Base-by-base conservation (phyloP, 2,113 vertebrate species). In the Pseudolaguvia tuberculata region DNA sequence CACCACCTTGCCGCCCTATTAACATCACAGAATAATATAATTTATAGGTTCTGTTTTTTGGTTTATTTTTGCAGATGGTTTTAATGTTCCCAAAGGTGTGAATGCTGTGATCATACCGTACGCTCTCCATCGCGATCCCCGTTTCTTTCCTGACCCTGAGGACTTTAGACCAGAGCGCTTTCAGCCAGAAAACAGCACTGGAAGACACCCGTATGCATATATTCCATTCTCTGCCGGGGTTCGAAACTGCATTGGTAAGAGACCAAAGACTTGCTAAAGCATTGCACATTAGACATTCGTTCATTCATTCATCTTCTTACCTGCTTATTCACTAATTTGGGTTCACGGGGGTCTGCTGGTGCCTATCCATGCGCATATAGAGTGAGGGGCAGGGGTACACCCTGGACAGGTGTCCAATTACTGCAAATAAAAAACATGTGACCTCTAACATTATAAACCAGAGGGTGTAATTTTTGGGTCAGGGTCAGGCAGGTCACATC, bases 211-310 rank as follows among this genome's bases (percentile, higher is more conserved):
- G 0, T 94, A 89, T 0, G 84, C 92, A 0, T 95, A 91, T 0
- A 88, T 94, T 59, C 94, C 94, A 23, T 94, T 95, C 79, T 95
- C 94, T 25, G 94, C 93, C n/a, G 94, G 94, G 55, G 87, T 87
- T 56, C 88, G 94, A 72, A 94, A 94, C 84, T 95, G 93, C 73
- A 92, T 94, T 68, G 93, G 93, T 94, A 83, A 10, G 92, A 91
- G 76, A 35, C 45, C 3, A 25, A 45, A 53, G 20, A 65, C 4
- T 12, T 29, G 23, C 23, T 18, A 21, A 66, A 27, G 9, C 45
- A 18, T 48, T 18, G 48, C 6, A 5, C n/a, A 63, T 47, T 13
- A 25, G 1, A 8, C 42, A 11, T 10, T 1, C 5, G 11, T n/a
- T n/a, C n/a, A n/a, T n/a, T n/a, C n/a, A n/a, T n/a, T n/a, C n/a